These are phyloP conservation scores for Characodon lateralis DNA, from an alignment of 2,797 vertebrate species.

Conservation along the genomic window DNA sequence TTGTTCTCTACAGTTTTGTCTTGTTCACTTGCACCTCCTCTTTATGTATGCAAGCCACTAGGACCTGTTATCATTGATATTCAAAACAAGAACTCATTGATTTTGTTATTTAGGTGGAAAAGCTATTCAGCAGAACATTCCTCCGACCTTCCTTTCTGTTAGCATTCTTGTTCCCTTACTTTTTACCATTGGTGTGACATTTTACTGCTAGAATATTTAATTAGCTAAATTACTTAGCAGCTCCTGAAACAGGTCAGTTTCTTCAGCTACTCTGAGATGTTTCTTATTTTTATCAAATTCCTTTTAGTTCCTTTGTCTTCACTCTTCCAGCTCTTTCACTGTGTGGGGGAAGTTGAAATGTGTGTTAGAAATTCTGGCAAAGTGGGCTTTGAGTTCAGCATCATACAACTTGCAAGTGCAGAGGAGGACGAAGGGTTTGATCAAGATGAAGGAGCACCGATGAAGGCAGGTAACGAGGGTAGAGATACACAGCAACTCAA, in stretches of 20 bases:
- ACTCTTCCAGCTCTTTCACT: conserved; percentile 81
- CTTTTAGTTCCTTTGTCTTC: background rate
- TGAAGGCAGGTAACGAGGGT: background rate
- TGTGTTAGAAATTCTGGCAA: conserved; percentile 84
- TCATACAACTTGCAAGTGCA: conserved; percentile 43
- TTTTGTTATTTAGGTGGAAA: conserved; percentile 65
- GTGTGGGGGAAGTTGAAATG: conserved; percentile 75
- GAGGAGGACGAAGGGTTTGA: conserved; percentile 18
- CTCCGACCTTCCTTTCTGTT: conserved; percentile 53
- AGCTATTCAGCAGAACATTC: conserved; percentile 68
- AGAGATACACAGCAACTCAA: background rate
- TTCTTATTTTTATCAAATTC: background rate
- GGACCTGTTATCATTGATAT: conserved; percentile 63
- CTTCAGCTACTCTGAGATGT: background rate
- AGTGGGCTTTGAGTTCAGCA: conserved; percentile 82
- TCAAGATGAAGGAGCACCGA: conserved; percentile 4
- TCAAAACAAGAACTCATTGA: conserved; percentile 71
- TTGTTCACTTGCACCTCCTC: conserved; percentile 26
- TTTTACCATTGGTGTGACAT: conserved; percentile 10
- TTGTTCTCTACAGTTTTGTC: conserved; percentile 41
- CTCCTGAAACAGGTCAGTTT: conserved; percentile 15
- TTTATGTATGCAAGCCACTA: conserved; percentile 47
- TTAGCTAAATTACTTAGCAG: conserved; percentile 7
- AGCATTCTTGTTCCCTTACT: conserved; percentile 36
- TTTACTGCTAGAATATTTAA: conserved; percentile 15